Base-by-base conservation (phyloP, 2,797 vertebrate species). In the Danio kyathit region DNA sequence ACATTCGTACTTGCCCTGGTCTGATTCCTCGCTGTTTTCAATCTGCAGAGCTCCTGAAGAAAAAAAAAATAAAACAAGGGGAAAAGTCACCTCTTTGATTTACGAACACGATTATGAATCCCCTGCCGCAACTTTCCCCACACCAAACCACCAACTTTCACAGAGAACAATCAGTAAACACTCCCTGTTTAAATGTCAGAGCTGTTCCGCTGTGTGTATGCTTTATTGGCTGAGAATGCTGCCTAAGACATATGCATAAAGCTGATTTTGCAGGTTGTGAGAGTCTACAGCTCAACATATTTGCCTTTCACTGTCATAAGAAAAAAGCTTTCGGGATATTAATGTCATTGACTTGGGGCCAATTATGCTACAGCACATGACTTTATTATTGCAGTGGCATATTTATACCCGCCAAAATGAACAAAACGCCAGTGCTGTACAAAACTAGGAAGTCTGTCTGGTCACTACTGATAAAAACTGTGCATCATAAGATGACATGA, bases 1-100 rank as follows among this genome's bases (percentile, higher is more conserved):
- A 29, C 94, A 95, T 86, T 95, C 94, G 6, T 95, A 95, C 85
- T 95, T 95, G 75, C 94, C 93, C 88, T 95, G 94, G 91, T 95
- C 94, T 0, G 91, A 92, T 89, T 94, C 93, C 74, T 94, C 92
- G 61, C 94, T 95, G 94, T 92, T 94, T 89, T 95, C 94, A 59
- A 95, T 95, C 88, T 94, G 93, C 76, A 95, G 90, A 44, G 94
- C 94, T 86, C 94, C 93, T 95, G 90, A 40, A 13, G 48, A 65
- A 43, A n/a, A 7, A 84, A 79, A 29, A 17, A 52, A 66, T 21
- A 74, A 48, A 49, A 75, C 38, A 79, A 41, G 60, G 48, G 61
- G 19, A 74, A 73, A 52, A 59, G 82, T 80, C 70, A 73, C 7
- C 70, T 52, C 38, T 79, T 67, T 60, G 57, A 44, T 63, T 74